Evolutionary conservation across 1,140 invertebrate species (phyloP).

Genomic region (Homarus americanus): DNA sequence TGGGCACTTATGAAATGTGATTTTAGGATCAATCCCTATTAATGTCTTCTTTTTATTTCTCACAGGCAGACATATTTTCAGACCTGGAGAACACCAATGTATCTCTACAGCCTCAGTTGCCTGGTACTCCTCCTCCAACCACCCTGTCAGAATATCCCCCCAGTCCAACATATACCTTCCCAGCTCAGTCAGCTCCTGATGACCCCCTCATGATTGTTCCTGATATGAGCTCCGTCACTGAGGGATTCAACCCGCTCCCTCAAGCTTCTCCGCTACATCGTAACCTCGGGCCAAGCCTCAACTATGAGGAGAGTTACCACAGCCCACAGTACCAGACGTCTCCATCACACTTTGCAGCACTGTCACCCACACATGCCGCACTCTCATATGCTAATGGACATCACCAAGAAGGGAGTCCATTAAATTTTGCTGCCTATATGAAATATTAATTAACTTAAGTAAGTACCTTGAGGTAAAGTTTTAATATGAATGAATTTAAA

Average conservation of each 20-base stretch:
- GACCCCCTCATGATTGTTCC: conserved; percentile 60
- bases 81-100: conserved; percentile 64
- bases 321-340: conserved; percentile 68
- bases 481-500: not conserved
- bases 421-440: conserved; percentile 63
- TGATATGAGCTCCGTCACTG: conserved; percentile 54
- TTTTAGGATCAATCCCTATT: too few species aligned
- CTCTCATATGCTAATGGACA: conserved; percentile 48
- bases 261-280: conserved; percentile 35
- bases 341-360: conserved; percentile 48
- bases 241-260: conserved; percentile 39
- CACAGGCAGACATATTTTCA: conserved; percentile 60
- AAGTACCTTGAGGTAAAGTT: not conserved
- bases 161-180: conserved; percentile 61
- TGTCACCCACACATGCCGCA: conserved; percentile 46
- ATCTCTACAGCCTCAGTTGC: conserved; percentile 58
- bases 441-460: conserved; percentile 48
- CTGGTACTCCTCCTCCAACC: conserved; percentile 61
- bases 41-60: conserved; percentile 6
- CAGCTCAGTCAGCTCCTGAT: conserved; percentile 49
- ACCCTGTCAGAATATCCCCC: conserved; percentile 59
- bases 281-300: conserved; percentile 24
- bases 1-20: too few species aligned
- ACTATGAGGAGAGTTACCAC: conserved; percentile 62
- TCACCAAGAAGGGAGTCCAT: conserved; percentile 55